Conservation (phyloP, 1,140 invertebrate species). For the Cherax quadricarinatus region DNA sequence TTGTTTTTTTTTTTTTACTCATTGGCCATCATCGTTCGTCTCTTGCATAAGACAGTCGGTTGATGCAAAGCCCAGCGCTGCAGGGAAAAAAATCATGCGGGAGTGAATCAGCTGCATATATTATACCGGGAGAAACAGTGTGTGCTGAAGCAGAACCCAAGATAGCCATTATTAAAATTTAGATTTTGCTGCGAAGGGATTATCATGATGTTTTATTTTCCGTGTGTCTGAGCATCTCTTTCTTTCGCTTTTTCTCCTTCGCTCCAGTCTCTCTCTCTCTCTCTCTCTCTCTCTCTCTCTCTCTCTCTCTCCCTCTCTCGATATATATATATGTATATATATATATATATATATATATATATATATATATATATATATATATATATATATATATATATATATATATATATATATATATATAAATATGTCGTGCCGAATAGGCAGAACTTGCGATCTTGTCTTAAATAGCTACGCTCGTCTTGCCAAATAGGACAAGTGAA, state of each 20-base stretch:
- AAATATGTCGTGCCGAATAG: too few relatives aligned
- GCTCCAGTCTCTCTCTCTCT: neutral
- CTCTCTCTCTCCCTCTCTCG: too few relatives aligned
- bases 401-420: too few relatives aligned
- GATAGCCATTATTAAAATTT: neutral
- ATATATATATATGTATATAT: too few relatives aligned
- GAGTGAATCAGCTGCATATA: neutral
- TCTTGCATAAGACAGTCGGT: neutral
- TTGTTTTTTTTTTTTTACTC: neutral
- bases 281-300: too few relatives aligned
- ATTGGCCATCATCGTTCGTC: neutral
- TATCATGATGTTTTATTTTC: neutral
- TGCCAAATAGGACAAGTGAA: too few relatives aligned
- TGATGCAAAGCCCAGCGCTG: neutral
- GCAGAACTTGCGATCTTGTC: too few relatives aligned
- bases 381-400: too few relatives aligned
- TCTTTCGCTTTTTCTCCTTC: neutral
- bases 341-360: too few relatives aligned
- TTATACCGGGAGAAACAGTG: neutral
- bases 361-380: too few relatives aligned
- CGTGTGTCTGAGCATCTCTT: neutral
- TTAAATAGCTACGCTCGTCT: too few relatives aligned
- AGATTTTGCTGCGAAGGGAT: too few relatives aligned
- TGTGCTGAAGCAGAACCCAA: neutral
- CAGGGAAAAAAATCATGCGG: neutral